These are phyloP conservation scores for Euschistus heros DNA, from an alignment of 1,140 invertebrate species.

Conservation along the genomic window DNA sequence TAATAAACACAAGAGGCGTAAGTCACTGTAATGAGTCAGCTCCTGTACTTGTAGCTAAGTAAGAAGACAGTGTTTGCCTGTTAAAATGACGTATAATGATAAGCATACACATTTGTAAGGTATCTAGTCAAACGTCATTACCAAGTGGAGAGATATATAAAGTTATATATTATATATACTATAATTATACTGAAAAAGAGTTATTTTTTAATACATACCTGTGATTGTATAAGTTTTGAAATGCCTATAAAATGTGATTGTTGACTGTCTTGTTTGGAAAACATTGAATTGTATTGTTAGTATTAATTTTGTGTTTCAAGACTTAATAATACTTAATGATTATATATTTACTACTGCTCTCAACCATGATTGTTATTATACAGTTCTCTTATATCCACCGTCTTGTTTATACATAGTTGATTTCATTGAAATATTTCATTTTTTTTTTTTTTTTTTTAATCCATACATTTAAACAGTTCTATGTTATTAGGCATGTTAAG, in stretches of 20 bases:
- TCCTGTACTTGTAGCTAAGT: slow-evolving; percentile 12
- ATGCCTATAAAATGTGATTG: slow-evolving; percentile 17
- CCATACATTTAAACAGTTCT: no score
- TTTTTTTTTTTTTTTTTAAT: no score
- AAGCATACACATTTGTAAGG: slow-evolving; percentile 18
- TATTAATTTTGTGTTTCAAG: slow-evolving; percentile 4
- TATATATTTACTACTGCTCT: no score
- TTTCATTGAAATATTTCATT: no score
- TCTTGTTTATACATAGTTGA: no score
- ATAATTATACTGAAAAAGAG: slow-evolving; percentile 12
- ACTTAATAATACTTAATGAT: neutral
- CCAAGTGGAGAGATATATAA: slow-evolving; percentile 16
- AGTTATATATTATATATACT: slow-evolving; percentile 16
- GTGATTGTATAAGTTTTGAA: slow-evolving; percentile 17
- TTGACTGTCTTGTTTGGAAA: slow-evolving; percentile 15
- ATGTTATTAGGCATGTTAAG: neutral
- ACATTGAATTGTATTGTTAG: slow-evolving; percentile 16
- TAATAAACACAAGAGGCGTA: slow-evolving; percentile 13
- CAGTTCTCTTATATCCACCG: no score
- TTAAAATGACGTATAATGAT: slow-evolving; percentile 12
- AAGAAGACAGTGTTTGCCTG: slow-evolving; percentile 12
- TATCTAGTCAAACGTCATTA: slow-evolving; percentile 20
- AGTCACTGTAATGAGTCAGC: slow-evolving; percentile 17
- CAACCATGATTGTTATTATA: no score
- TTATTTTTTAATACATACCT: slow-evolving; percentile 18